Conservation (phyloP, 2,888 invertebrate species). For the Girardia tigrina region DNA sequence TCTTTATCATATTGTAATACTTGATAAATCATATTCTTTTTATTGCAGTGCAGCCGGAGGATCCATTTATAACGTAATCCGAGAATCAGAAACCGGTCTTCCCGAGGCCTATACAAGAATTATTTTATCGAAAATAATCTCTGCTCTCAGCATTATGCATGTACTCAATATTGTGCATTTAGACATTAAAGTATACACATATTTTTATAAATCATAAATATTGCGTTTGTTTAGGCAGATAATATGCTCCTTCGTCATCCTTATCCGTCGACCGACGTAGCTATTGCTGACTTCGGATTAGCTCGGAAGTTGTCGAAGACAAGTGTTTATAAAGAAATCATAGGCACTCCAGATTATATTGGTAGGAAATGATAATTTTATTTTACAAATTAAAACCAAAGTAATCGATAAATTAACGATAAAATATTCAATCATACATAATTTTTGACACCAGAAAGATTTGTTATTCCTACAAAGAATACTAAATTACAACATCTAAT, state of each 20-base stretch:
- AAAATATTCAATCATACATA: no score
- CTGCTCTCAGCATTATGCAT: not conserved
- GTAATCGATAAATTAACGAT: no score
- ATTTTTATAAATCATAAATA: not conserved
- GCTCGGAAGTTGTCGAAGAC: constrained; percentile 74
- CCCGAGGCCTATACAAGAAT: not conserved
- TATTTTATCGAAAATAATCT: constrained; percentile 9
- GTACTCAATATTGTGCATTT: constrained; percentile 8
- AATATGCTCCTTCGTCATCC: constrained; percentile 38
- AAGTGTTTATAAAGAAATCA: constrained; percentile 77
- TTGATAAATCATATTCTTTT: no score
- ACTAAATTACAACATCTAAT: no score
- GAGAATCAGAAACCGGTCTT: constrained; percentile 12
- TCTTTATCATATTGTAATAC: no score
- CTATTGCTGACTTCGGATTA: constrained; percentile 50
- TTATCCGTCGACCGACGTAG: constrained; percentile 44
- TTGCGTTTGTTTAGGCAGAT: constrained; percentile 9
- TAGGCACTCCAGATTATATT: constrained; percentile 87
- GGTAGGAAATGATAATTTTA: no score
- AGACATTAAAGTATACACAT: not conserved
- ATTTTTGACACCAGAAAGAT: no score
- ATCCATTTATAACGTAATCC: not conserved
- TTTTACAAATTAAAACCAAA: no score
- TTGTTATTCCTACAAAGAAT: no score
- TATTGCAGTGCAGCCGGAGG: not conserved